phyloP scores from a whole-genome alignment of 2,797 vertebrate genomes.

The Gastrophryne carolinensis region DNA sequence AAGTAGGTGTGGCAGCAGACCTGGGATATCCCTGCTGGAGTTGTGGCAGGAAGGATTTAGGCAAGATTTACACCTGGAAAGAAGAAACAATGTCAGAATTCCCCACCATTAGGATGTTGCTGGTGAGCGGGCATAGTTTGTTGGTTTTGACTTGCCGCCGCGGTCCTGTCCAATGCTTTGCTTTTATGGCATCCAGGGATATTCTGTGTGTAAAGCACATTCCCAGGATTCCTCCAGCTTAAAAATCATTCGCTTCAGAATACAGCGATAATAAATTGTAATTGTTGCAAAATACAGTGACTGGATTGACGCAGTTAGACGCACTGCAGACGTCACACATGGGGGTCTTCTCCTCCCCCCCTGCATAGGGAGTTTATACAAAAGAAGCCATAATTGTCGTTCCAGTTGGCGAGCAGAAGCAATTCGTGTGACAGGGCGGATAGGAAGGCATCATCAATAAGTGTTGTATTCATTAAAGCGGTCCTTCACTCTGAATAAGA shows the following conservation, averaged over 20 bases:
- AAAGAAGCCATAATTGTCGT: not conserved
- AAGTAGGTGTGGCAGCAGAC: no score
- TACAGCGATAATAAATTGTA: slow-evolving; percentile 30
- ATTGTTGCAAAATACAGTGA: slow-evolving; percentile 34
- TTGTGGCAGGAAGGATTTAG: no score
- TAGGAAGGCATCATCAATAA: not conserved
- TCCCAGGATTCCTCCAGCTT: slow-evolving; percentile 28
- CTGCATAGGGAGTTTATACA: not conserved
- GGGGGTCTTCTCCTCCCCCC: not conserved
- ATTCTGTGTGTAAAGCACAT: slow-evolving; percentile 46
- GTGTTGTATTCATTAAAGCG: no score
- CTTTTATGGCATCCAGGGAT: slow-evolving; percentile 25
- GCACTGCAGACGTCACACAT: not conserved
- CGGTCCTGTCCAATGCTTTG: slow-evolving; percentile 20
- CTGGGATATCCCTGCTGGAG: no score
- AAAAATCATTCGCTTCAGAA: not conserved
- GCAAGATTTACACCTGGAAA: no score
- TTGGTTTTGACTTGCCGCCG: slow-evolving; percentile 7
- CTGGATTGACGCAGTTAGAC: slow-evolving; percentile 20
- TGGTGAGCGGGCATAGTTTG: slow-evolving; percentile 19
- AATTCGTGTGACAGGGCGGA: not conserved
- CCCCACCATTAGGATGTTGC: not conserved
- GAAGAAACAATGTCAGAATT: not conserved
- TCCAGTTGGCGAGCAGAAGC: not conserved
- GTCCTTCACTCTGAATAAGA: no score